These are phyloP conservation scores for Hypocryptadius cinnamomeus DNA, from an alignment of 2,113 vertebrate species.

Conservation along the genomic window DNA sequence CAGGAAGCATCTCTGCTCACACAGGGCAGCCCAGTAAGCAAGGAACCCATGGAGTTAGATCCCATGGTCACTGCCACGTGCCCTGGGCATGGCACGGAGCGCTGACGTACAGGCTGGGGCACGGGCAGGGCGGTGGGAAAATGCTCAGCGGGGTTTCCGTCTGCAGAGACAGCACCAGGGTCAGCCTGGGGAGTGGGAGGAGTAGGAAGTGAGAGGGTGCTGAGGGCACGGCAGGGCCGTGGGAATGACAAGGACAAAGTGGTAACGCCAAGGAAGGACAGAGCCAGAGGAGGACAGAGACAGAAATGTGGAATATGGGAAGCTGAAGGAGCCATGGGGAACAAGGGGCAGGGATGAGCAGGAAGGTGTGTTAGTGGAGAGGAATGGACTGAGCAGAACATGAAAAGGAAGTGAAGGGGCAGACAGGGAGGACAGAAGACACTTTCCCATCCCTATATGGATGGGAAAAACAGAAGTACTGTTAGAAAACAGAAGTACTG, in stretches of 20 bases:
- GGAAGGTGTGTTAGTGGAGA: background rate
- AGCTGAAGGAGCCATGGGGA: background rate
- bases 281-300: background rate
- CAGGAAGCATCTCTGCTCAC: background rate
- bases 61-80: background rate
- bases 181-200: background rate
- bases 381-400: background rate
- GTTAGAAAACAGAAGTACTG: background rate
- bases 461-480: background rate
- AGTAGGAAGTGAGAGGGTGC: constrained; percentile 1
- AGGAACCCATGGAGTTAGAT: accelerated
- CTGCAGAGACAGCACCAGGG: background rate
- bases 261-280: background rate
- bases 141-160: background rate
- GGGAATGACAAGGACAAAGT: background rate
- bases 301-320: background rate
- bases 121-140: background rate
- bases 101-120: background rate
- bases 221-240: background rate
- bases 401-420: background rate
- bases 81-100: accelerated
- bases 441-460: background rate
- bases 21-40: background rate
- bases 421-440: background rate
- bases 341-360: background rate